Evolutionary conservation across 1,140 invertebrate genomes (phyloP).

Genomic region (Cyclina sinensis): DNA sequence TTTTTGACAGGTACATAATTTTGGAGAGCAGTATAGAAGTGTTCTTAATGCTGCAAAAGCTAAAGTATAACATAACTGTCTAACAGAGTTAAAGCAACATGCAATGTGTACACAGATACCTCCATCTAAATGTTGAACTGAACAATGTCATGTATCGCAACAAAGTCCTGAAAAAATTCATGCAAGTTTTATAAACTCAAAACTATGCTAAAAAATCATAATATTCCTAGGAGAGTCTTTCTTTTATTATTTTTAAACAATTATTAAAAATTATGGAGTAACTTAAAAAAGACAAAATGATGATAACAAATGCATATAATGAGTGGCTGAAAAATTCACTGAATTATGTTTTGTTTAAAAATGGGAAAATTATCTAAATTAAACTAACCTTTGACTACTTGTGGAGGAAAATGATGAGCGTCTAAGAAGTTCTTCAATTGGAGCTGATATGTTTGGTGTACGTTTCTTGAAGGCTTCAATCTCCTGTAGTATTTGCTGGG

Average conservation of each 20-base stretch:
- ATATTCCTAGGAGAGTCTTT: not conserved
- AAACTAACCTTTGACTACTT: conserved; percentile 50
- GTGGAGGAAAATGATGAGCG: conserved; percentile 40
- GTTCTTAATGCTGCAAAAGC: not conserved
- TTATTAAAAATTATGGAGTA: too few species aligned
- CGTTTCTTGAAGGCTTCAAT: conserved; percentile 43
- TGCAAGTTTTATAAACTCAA: not conserved
- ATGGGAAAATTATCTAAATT: not conserved
- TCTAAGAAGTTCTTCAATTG: conserved; percentile 48
- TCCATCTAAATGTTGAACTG: conserved; percentile 52
- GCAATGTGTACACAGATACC: conserved; percentile 51
- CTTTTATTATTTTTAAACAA: too few species aligned
- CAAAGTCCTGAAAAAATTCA: conserved; percentile 39
- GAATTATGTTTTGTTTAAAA: too few species aligned
- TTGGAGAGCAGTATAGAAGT: conserved; percentile 3
- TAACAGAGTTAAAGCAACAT: conserved; percentile 39
- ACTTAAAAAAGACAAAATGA: too few species aligned
- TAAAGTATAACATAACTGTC: not conserved
- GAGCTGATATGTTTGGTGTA: not conserved
- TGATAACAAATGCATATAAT: too few species aligned
- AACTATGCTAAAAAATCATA: not conserved
- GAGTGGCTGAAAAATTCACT: too few species aligned
- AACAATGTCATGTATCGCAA: conserved; percentile 56
- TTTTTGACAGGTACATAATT: too few species aligned
- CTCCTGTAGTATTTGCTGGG: conserved; percentile 34